Evolutionary conservation across 2,888 invertebrate species (phyloP), one percentile per base, ranked within the genome.

Genomic region (Salticus scenicus): DNA sequence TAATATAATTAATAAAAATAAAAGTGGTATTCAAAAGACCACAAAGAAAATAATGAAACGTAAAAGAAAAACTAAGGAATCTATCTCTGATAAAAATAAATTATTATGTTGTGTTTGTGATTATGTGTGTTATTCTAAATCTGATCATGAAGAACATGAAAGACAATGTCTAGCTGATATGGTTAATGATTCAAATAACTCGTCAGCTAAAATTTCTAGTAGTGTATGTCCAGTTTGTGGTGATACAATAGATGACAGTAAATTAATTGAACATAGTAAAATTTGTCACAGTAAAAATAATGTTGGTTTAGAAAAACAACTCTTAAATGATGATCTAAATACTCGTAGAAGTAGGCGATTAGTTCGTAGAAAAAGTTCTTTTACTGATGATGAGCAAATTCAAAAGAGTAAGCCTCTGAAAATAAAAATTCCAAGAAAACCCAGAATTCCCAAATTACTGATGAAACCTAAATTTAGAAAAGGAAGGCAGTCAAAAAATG

Each of bases 261-360:
- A 17, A 47, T 14, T 10, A 2, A 17, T 12, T 10, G 14, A 47
- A 17, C 10, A 47, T 47, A 47, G 17, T 47, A 12, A 12, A 24
- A 57, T 24, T 4, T 24, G 5, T 24, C 17, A 4, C 5, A 4
- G 17, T 24, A 20, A 57, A 24, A 57, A 7, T 57, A 17, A 24
- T 2, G 17, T 28, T 4, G 33, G 17, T 33, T 31, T 41, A 31
- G 64, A 70, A 20, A 37, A 33, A 8, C 24, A 51, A 51, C 57
- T 24, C 4, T 24, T 24, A 2, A 12, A 37, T 20, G 82, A 82
- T 47, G 63, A 69, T 64, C 71, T 28, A 47, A 69, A 24, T 5
- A 80, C 80, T 17, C 41, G 86, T 17, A 63, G 86, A 0, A 86
- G 86, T 86, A 66, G 80, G n/a, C 64, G 86, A 20, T 64, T 86